A percentile compares a stretch with the other conserved stretches of the same genome.
Evolutionary conservation across 1,140 invertebrate species (phyloP).

Genomic region (Metopolophium dirhodum): DNA sequence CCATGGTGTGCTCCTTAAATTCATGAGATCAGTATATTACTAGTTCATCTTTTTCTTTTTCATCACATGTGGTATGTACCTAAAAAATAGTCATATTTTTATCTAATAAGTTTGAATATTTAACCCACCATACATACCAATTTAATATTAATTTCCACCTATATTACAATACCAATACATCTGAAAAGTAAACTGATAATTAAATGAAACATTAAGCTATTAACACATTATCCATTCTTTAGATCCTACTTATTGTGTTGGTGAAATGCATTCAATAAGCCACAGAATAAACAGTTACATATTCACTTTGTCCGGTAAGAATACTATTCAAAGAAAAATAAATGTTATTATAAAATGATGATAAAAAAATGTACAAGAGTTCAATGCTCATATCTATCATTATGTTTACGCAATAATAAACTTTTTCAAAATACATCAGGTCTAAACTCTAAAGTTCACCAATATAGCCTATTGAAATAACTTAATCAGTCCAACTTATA

Average conservation of each 20-base stretch:
- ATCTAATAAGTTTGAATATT: background rate
- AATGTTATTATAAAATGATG: conserved; percentile 15
- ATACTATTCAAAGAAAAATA: background rate
- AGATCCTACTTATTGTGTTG: background rate
- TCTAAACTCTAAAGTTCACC: background rate
- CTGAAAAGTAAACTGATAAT: conserved; percentile 1
- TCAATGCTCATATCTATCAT: background rate
- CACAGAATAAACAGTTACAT: background rate
- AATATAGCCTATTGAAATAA: background rate
- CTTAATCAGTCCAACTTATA: background rate
- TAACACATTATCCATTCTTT: background rate
- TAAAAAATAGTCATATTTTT: background rate
- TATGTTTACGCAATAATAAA: background rate
- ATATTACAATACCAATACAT: background rate
- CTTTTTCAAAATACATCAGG: background rate
- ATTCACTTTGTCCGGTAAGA: conserved; percentile 4
- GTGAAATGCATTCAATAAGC: background rate
- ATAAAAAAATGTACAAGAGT: conserved; percentile 22
- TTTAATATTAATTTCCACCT: background rate
- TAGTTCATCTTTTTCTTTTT: background rate
- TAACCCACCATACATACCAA: background rate
- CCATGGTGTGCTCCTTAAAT: background rate
- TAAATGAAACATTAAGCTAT: background rate
- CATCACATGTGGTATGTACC: background rate
- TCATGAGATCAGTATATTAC: background rate